phyloP scores from a whole-genome alignment of 1,140 invertebrate species.

The Nasonia vitripennis region DNA sequence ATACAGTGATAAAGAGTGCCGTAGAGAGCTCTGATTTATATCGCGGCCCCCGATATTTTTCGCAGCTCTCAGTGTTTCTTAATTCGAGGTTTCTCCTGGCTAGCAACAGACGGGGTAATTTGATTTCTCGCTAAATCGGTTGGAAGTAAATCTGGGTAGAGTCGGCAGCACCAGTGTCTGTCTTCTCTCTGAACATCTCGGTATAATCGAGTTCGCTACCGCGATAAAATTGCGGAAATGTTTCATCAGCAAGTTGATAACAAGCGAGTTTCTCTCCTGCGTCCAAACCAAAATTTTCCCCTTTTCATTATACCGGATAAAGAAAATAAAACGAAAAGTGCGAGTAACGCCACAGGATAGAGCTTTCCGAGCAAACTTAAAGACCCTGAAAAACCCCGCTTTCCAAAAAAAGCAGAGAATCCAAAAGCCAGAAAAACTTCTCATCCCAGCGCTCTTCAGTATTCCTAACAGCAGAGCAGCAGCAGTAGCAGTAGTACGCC shows the following conservation, averaged over 20 bases:
- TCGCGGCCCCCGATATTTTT: conserved; percentile 70
- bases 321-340: too few relatives aligned
- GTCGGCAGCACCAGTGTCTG: conserved; percentile 64
- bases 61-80: conserved; percentile 73
- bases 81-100: conserved; percentile 70
- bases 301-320: too few relatives aligned
- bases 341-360: too few relatives aligned
- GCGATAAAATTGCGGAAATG: too few relatives aligned
- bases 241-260: too few relatives aligned
- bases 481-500: conserved; percentile 53
- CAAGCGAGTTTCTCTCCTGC: too few relatives aligned
- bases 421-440: conserved; percentile 37
- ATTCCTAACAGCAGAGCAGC: conserved; percentile 54
- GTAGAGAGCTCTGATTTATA: conserved; percentile 70
- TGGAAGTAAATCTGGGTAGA: conserved; percentile 72
- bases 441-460: conserved; percentile 53
- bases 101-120: conserved; percentile 66
- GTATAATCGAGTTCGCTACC: background rate
- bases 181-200: conserved; percentile 33
- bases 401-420: background rate
- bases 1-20: conserved; percentile 60
- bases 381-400: background rate
- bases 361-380: background rate
- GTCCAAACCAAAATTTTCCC: too few relatives aligned
- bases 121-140: conserved; percentile 70